Evolutionary conservation across 1,140 invertebrate species (phyloP), one percentile per base, ranked within the genome.

Genomic region (Drosophila asahinai): DNA sequence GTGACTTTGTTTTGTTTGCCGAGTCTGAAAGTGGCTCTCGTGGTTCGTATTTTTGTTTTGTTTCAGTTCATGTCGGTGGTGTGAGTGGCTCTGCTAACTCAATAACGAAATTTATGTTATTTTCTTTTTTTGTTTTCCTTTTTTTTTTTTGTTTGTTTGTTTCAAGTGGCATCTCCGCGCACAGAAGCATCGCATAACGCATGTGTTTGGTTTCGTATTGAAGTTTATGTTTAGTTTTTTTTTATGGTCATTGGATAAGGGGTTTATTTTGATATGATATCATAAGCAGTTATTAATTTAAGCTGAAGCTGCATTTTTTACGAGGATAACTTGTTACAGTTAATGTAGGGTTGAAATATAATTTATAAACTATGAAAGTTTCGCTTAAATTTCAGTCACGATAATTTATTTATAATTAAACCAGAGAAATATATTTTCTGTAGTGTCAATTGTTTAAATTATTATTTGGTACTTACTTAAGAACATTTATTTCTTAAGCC

Each of bases 51-150:
- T 36, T 73, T 51, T 73, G 54, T 73, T 61, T 73, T 73, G 43
- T 72, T 59, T 72, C 54, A 55, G 52, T 30, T 73, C 45, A 17
- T 63, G 62, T 25, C 30, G 45, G 60, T 45, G 73, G 64, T 27
- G 15, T 25, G 68, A 19, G 70, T 51, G 45, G 45, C 62, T 64
- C 74, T 72, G 49, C 77, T 74, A 71, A 77, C 83, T 83, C 80
- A 87, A 89, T 89, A 83, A 78, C 70, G 75, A 71, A 89, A 87
- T 84, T 89, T 77, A 86, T 87, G 80, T 67, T 73, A 60, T 83
- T 57, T 55, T 72, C 57, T 19, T 70, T 36, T 51, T 64, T n/a
- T 63, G 22, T 22, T 25, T 3, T 3, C 80, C 45, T 55, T 74
- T 64, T 19, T 70, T 38, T 11, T 51, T 48, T 51, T 64, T 11